Conservation (phyloP, 2,888 invertebrate genomes). For the Lordiphosa andalusiaca region DNA sequence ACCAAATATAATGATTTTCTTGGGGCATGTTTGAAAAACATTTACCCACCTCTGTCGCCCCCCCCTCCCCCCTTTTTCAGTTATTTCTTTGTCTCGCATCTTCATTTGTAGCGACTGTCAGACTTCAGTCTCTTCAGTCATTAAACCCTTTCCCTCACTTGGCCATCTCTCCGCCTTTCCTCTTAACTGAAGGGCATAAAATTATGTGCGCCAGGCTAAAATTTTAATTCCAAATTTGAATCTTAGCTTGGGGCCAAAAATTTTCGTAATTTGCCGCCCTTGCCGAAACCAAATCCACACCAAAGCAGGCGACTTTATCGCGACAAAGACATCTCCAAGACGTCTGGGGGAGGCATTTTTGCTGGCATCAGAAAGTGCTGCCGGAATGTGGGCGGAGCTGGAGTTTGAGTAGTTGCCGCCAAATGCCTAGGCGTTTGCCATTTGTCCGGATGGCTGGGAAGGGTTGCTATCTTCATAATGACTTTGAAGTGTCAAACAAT, state of each 20-base stretch:
- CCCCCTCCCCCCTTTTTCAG: neutral
- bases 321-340: slow-evolving; percentile 57
- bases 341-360: slow-evolving; percentile 42
- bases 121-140: slow-evolving; percentile 3
- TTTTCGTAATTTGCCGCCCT: slow-evolving; percentile 65
- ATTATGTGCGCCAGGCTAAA: slow-evolving; percentile 79
- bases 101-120: slow-evolving; percentile 27
- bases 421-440: slow-evolving; percentile 43
- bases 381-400: slow-evolving; percentile 47
- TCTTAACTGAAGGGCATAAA: slow-evolving; percentile 58
- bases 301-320: slow-evolving; percentile 35
- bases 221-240: slow-evolving; percentile 79
- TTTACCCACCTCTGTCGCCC: no score
- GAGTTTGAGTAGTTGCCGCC: slow-evolving; percentile 16
- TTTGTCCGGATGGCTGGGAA: slow-evolving; percentile 32
- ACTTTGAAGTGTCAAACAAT: slow-evolving; percentile 66
- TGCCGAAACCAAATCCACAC: slow-evolving; percentile 12
- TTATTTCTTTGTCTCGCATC: slow-evolving; percentile 16
- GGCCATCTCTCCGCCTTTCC: neutral
- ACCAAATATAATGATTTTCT: no score
- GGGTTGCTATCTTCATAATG: slow-evolving; percentile 69
- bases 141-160: neutral
- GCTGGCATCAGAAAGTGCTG: slow-evolving; percentile 67
- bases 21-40: no score
- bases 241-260: slow-evolving; percentile 23